Evolutionary conservation across 2,888 invertebrate genomes (phyloP).

Genomic region (Rapana venosa): DNA sequence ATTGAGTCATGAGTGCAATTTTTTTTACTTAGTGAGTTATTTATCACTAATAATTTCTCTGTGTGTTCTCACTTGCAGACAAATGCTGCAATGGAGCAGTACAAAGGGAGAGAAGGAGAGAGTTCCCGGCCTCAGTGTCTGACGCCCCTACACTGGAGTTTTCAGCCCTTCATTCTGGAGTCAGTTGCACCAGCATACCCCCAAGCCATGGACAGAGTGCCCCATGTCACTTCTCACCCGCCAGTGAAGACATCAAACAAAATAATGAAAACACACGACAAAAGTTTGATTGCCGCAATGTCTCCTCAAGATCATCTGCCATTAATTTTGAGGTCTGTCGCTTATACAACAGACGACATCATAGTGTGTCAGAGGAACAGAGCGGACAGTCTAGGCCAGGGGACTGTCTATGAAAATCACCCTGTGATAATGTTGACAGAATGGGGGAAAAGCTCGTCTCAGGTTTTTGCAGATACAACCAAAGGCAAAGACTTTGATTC

Average conservation of each 20-base stretch:
- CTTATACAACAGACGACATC: conserved; percentile 36
- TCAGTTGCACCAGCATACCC: background rate
- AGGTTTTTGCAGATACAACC: background rate
- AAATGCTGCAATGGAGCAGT: background rate
- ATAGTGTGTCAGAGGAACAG: background rate
- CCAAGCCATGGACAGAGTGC: background rate
- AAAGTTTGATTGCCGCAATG: background rate
- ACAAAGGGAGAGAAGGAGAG: background rate
- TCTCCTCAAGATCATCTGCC: background rate
- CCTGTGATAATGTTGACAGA: background rate
- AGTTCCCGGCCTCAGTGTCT: background rate
- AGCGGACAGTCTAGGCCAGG: background rate
- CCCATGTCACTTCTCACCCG: background rate
- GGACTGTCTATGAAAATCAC: background rate
- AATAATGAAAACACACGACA: background rate
- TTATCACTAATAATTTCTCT: too few relatives aligned
- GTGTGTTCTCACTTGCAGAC: background rate
- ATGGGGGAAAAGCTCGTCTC: too few relatives aligned
- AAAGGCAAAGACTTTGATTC: too few relatives aligned
- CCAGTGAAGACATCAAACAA: background rate
- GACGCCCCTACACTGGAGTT: background rate
- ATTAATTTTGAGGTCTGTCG: background rate
- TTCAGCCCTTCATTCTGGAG: background rate
- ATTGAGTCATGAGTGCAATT: too few relatives aligned
- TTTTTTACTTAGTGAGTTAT: too few relatives aligned